Evolutionary conservation across 1,140 invertebrate genomes (phyloP), one percentile per base, ranked within the genome.

Genomic region (Sinonovacula constricta): DNA sequence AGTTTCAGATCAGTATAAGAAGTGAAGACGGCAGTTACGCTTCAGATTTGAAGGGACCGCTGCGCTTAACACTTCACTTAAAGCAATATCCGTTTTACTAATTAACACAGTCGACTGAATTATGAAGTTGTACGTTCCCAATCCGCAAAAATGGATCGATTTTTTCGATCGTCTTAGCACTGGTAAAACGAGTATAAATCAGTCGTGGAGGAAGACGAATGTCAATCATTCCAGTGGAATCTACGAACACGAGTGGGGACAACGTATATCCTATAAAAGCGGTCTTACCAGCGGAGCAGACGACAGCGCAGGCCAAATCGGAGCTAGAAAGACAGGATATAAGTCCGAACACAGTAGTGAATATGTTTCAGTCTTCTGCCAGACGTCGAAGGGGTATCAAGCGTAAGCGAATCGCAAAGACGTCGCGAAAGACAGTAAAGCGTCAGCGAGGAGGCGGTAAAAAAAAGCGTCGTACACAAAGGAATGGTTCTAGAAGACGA

Each of bases 201-300:
- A 66, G 51, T 22, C n/a, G 63, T 2, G 63, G n/a, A 45, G 63
- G 63, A 49, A 45, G 36, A 66, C 33, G 63, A 26, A 24, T 18
- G 49, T 49, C 54, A 14, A 49, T 79, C 18, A 66, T 65, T 31
- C 62, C 68, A 0, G 45, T 72, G 12, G 62, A 66, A n/a, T 24
- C 33, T n/a, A 3, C 28, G 10, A 34, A 45, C 53, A 33, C 34
- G 5, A 53, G 24, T 2, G n/a, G 33, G 26, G 63, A 57, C 26
- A 56, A 65, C 12, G 3, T 24, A 26, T 66, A 24, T 53, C 69
- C 31, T 18, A 74, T 67, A 26, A 31, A 80, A 22, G 36, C 72
- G n/a, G 59, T 80, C 10, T 75, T 72, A 33, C 79, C 79, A 24
- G 31, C 51, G 14, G 65, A 75, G 51, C 79, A 80, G 65, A 75